phyloP scores from a whole-genome alignment of 2,113 vertebrate species.

The Brachyhypopomus occidentalis region DNA sequence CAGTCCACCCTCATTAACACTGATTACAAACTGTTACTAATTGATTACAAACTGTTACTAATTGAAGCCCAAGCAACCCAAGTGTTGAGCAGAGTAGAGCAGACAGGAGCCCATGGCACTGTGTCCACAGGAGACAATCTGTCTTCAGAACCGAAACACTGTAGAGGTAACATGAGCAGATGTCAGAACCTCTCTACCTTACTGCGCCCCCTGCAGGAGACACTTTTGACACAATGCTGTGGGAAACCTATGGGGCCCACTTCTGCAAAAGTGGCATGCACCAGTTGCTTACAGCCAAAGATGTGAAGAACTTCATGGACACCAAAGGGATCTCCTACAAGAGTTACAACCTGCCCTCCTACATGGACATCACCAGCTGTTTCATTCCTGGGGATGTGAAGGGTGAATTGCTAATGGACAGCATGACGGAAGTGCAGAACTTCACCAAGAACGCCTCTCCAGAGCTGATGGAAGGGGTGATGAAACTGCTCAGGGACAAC shows the following conservation, averaged over 20 bases:
- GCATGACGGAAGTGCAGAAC: conserved; percentile 83
- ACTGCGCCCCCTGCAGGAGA: conserved; percentile 66
- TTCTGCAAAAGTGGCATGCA: conserved; percentile 74
- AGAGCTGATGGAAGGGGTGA: conserved; percentile 77
- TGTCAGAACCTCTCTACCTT: not conserved
- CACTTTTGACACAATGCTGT: conserved; percentile 82
- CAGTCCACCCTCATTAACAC: too few species aligned
- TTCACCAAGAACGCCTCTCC: conserved; percentile 82
- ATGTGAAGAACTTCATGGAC: conserved; percentile 76
- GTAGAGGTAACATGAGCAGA: too few species aligned
- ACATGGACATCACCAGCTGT: conserved; percentile 89
- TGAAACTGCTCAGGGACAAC: conserved; percentile 79
- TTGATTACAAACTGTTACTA: too few species aligned
- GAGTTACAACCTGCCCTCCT: conserved; percentile 75
- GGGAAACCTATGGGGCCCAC: conserved; percentile 70
- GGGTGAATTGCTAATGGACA: conserved; percentile 88
- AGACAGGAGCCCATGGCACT: too few species aligned
- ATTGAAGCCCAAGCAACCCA: too few species aligned
- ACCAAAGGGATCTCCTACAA: conserved; percentile 75
- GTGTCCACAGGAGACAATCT: too few species aligned
- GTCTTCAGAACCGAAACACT: too few species aligned
- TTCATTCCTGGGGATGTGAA: conserved; percentile 81
- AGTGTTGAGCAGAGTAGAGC: too few species aligned
- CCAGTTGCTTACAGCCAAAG: conserved; percentile 71
- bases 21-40: too few species aligned